Percentiles rank a stretch among this genome's conserved stretches.
These are phyloP conservation scores for Hirudinaria manillensis DNA, from an alignment of 2,888 invertebrate species.

Conservation along the genomic window DNA sequence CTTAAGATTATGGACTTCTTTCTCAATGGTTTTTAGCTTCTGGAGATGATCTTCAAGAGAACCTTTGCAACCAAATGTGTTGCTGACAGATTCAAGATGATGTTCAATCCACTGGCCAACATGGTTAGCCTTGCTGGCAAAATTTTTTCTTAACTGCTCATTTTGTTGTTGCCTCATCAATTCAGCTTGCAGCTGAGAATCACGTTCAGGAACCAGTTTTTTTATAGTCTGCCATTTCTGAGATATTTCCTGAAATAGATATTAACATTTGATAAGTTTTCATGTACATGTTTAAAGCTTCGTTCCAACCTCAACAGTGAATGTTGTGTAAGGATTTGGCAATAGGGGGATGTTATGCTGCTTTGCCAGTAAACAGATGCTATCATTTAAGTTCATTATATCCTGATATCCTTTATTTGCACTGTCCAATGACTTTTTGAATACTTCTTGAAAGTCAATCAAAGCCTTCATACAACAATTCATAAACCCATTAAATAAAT, in stretches of 20 bases:
- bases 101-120: slow-evolving; percentile 99
- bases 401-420: slow-evolving; percentile 96
- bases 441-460: slow-evolving; percentile 93
- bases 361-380: slow-evolving; percentile 88
- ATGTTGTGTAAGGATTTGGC: slow-evolving; percentile 93
- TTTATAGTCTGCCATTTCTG: slow-evolving; percentile 94
- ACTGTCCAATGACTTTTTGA: slow-evolving; percentile 91
- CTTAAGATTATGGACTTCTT: slow-evolving; percentile 56
- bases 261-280: not conserved
- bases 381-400: slow-evolving; percentile 85
- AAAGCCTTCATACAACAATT: slow-evolving; percentile 61
- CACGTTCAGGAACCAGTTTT: slow-evolving; percentile 90
- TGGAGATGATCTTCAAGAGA: slow-evolving; percentile 60
- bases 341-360: slow-evolving; percentile 85
- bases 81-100: slow-evolving; percentile 79
- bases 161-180: slow-evolving; percentile 90
- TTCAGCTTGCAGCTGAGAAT: slow-evolving; percentile 87
- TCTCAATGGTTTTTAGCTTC: slow-evolving; percentile 49
- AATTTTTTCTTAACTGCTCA: slow-evolving; percentile 90
- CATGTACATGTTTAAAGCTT: slow-evolving; percentile 38
- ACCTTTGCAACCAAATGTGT: slow-evolving; percentile 72
- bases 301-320: slow-evolving; percentile 74
- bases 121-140: slow-evolving; percentile 96
- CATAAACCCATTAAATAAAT: not conserved
- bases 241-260: slow-evolving; percentile 61